Conservation (phyloP, 2,797 vertebrate genomes). For the Selene dorsalis region DNA sequence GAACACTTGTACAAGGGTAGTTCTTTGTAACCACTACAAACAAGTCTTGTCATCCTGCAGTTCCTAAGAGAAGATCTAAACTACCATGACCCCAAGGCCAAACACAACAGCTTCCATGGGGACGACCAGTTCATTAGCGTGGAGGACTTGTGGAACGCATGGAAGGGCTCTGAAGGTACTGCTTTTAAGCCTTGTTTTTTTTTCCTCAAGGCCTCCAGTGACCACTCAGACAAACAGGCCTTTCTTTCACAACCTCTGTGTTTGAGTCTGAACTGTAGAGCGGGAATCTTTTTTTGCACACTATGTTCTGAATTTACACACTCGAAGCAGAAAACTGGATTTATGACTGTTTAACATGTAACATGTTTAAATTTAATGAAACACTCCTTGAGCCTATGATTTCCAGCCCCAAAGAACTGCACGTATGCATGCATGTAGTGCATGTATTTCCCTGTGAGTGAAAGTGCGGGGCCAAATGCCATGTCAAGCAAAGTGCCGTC, state of each 20-base stretch:
- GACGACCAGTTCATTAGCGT: constrained; percentile 98
- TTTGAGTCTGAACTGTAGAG: not conserved
- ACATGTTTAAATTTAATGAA: constrained; percentile 11
- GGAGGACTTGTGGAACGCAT: constrained; percentile 96
- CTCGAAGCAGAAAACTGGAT: not conserved
- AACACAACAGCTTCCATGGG: constrained; percentile 97
- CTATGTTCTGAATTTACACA: not conserved
- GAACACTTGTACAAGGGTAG: not conserved
- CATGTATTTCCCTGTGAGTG: constrained; percentile 9
- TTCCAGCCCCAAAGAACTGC: not conserved
- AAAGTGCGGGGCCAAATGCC: constrained; percentile 9
- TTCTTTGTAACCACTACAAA: constrained; percentile 23
- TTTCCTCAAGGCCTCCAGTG: not conserved
- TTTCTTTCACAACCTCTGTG: constrained; percentile 12
- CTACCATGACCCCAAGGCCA: constrained; percentile 97
- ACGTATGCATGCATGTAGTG: no score
- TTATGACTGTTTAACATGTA: constrained; percentile 6
- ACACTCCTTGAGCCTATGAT: not conserved
- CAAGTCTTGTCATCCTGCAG: constrained; percentile 75
- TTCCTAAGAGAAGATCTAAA: constrained; percentile 98
- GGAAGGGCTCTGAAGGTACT: constrained; percentile 96
- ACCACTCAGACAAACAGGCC: constrained; percentile 11
- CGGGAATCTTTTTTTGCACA: constrained; percentile 10
- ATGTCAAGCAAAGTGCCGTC: constrained; percentile 49
- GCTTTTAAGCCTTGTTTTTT: not conserved